Conservation (phyloP, 1,140 invertebrate genomes). For the Micrasema minimum region DNA sequence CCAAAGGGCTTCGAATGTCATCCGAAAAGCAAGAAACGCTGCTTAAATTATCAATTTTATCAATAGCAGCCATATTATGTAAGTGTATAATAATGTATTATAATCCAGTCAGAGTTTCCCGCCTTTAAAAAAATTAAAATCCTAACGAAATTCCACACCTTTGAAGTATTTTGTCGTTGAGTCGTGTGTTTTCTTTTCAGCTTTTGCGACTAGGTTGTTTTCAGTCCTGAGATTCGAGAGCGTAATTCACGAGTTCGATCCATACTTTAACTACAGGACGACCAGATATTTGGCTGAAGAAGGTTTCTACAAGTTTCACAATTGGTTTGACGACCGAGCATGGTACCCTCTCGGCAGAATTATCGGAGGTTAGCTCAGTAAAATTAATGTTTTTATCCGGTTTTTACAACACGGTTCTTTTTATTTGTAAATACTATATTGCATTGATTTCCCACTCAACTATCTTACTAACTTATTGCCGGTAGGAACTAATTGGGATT, state of each 20-base stretch:
- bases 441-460: too few relatives aligned
- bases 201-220: constrained; percentile 94
- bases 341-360: constrained; percentile 98
- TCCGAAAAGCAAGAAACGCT: constrained; percentile 94
- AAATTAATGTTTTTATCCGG: background rate
- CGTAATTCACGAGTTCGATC: constrained; percentile 99
- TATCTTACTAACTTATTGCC: too few relatives aligned
- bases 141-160: too few relatives aligned
- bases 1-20: constrained; percentile 43
- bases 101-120: too few relatives aligned
- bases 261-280: constrained; percentile 98
- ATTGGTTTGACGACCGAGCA: constrained; percentile 99
- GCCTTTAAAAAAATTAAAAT: too few relatives aligned
- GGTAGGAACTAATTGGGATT: too few relatives aligned
- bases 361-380: constrained; percentile 78
- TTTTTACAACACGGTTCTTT: background rate
- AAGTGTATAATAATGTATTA: constrained; percentile 66
- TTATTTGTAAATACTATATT: background rate
- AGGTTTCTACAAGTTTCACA: constrained; percentile 98
- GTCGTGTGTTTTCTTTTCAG: constrained; percentile 72
- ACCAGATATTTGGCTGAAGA: constrained; percentile 94
- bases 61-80: constrained; percentile 93
- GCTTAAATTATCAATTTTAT: constrained; percentile 90
- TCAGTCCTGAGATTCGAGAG: constrained; percentile 97
- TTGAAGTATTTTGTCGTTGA: too few relatives aligned